phyloP scores from a whole-genome alignment of 2,113 vertebrate species.

The Myocastor coypus region DNA sequence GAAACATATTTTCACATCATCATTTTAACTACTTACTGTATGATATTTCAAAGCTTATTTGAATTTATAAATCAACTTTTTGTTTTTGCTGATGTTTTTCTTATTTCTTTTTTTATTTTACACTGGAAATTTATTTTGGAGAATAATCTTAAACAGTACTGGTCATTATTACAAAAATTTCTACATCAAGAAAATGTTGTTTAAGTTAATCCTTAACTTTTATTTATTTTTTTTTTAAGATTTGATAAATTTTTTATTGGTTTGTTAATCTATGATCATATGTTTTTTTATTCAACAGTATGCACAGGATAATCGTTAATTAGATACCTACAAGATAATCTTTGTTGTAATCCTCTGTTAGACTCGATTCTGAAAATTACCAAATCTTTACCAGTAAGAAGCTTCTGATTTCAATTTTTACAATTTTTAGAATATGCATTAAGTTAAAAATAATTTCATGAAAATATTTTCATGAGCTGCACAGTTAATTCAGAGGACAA shows the following conservation, averaged over 20 bases:
- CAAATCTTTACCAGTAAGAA: not conserved
- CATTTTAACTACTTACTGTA: not conserved
- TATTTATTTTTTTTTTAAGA: too few species aligned
- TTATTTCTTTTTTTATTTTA: not conserved
- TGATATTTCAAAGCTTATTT: not conserved
- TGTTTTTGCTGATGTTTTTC: not conserved
- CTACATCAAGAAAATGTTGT: not conserved
- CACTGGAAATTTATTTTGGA: not conserved
- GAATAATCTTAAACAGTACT: not conserved
- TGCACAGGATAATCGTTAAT: not conserved
- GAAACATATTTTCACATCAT: not conserved
- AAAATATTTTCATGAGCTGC: not conserved
- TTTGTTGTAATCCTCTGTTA: not conserved
- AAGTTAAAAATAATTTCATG: not conserved
- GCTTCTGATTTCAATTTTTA: not conserved
- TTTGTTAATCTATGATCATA: not conserved
- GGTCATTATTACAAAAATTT: not conserved
- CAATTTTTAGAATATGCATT: not conserved
- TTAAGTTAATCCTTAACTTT: not conserved
- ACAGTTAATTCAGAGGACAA: not conserved
- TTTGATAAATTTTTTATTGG: too few species aligned
- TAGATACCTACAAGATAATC: not conserved
- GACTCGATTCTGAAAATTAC: not conserved
- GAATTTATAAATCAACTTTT: not conserved
- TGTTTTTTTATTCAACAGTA: not conserved